Evolutionary conservation across 2,113 vertebrate genomes (phyloP), one percentile per base, ranked within the genome.

Genomic region (Bufo gargarizans): DNA sequence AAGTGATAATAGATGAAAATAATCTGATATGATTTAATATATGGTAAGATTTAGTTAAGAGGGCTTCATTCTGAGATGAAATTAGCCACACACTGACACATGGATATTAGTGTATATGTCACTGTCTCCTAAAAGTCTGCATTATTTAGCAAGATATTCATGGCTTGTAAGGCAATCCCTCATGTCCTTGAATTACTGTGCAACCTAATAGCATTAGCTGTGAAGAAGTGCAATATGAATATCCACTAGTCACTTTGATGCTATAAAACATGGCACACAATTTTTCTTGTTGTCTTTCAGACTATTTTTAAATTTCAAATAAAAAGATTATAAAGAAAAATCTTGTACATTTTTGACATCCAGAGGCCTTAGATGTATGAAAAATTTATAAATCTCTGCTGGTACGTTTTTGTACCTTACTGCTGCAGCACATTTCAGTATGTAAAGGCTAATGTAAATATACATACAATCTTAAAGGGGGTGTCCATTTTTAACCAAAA

Each of bases 131-230:
- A 74, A 85, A 59, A 76, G 84, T 61, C 84, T 85, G 45, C 43
- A 85, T 85, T 72, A 72, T 85, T 85, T 85, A 82, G 71, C 71
- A 76, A 45, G 74, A 67, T 65, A 82, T 83, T 83, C 45, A 83
- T 83, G 45, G 20, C 72, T 61, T 86, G 72, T 65, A 86, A 77
- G 10, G 1, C 11, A 20, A 86, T 61, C 43, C 13, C 45, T 63
- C 84, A 76, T 59, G 55, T 86, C 19, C 43, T 77, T 55, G 72
- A n/a, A 69, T 84, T 84, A 84, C 50, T 69, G 45, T 77, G 43
- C 45, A 59, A 13, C 9, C n/a, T 77, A 63, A 47, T 77, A 22
- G 17, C 55, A 74, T 58, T 76, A 45, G 53, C 49, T 16, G 8
- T 84, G 65, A 72, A 72, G 6, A 1, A 86, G 11, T 61, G 19